Percentiles rank a stretch among this genome's conserved stretches.
phyloP scores from a whole-genome alignment of 2,888 invertebrate genomes.

The Cylindroiulus punctatus region DNA sequence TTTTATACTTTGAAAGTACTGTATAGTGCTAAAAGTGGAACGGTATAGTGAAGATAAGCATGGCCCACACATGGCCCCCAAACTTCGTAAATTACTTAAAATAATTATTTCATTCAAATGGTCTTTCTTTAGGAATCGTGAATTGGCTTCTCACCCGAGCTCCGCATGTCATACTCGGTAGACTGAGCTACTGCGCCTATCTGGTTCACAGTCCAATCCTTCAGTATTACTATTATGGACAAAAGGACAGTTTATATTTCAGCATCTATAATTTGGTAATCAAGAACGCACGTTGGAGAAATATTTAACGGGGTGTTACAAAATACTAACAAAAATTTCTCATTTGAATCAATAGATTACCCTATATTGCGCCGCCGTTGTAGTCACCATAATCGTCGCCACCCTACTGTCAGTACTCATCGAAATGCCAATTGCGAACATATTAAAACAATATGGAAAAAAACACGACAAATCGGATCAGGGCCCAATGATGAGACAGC shows the following conservation, averaged over 20 bases:
- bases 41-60: no score
- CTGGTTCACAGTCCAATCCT: not conserved
- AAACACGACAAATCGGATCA: no score
- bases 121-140: not conserved
- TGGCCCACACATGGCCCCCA: no score
- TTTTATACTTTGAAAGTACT: no score
- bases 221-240: not conserved
- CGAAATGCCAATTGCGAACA: not conserved
- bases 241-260: not conserved
- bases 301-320: no score
- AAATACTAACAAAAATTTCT: not conserved
- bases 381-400: not conserved
- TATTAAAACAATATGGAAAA: not conserved
- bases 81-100: no score
- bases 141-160: not conserved
- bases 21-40: no score
- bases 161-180: not conserved
- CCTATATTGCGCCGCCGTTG: no score
- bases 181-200: not conserved
- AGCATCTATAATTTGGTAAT: not conserved
- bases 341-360: not conserved
- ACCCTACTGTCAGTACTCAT: not conserved
- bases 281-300: no score
- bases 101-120: no score
- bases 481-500: no score